A percentile compares a stretch with the other conserved stretches of the same genome.
phyloP scores from a whole-genome alignment of 2,113 vertebrate species.

The Girardinichthys multiradiatus region DNA sequence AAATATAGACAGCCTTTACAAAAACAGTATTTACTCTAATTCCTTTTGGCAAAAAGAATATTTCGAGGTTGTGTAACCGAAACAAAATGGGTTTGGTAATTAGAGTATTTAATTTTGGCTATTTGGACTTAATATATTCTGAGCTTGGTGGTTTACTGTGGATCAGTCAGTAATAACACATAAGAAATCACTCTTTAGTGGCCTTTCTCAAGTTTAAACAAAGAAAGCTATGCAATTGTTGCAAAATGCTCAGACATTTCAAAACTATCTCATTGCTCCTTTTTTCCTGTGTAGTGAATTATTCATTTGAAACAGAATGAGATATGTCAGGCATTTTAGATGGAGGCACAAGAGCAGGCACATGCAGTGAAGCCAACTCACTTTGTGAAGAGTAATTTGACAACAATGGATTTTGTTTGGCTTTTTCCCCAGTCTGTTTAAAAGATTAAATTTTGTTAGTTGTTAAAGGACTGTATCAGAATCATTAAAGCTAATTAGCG shows the following conservation, averaged over 20 bases:
- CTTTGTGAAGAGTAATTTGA: neutral
- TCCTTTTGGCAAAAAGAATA: too few relatives aligned
- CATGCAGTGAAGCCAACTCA: neutral
- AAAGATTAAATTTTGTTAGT: neutral
- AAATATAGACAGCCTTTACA: neutral
- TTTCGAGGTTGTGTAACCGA: neutral
- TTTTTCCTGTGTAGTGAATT: neutral
- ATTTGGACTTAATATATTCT: neutral
- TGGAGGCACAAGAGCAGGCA: too few relatives aligned
- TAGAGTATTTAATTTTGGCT: neutral
- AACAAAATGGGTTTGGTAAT: neutral
- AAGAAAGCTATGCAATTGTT: neutral
- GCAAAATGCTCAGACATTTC: neutral
- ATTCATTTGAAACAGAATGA: neutral
- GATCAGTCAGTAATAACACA: neutral
- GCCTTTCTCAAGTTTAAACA: neutral
- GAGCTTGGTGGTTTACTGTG: neutral
- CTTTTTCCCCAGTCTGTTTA: neutral
- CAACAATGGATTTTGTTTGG: neutral
- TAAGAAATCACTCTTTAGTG: neutral
- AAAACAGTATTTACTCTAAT: neutral
- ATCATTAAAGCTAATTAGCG: slow-evolving; percentile 20
- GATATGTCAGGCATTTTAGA: neutral
- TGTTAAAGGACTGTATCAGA: neutral
- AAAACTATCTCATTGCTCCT: neutral